phyloP scores from a whole-genome alignment of 53 echinoderm and acorn worm species.

The Paracentrotus lividus region DNA sequence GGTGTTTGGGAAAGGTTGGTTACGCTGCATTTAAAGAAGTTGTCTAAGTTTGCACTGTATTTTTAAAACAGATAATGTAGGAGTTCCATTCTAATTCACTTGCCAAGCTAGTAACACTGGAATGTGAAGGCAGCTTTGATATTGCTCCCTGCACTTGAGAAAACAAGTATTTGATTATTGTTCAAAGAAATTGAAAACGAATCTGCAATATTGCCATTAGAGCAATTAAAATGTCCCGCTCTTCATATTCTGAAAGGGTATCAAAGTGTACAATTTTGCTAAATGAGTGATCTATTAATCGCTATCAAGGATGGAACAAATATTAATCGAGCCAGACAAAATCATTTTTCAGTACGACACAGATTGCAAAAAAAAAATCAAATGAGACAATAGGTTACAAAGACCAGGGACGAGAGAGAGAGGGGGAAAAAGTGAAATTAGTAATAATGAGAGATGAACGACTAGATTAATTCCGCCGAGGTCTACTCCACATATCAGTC shows the following conservation, averaged over 20 bases:
- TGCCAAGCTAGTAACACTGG: neutral
- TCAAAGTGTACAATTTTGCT: neutral
- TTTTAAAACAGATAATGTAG: neutral
- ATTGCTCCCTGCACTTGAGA: neutral
- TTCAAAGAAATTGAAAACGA: conserved; percentile 24
- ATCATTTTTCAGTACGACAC: neutral
- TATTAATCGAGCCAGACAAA: neutral
- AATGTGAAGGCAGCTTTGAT: neutral
- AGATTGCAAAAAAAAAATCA: neutral
- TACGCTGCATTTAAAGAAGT: too few species aligned
- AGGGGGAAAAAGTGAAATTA: neutral
- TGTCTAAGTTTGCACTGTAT: too few species aligned
- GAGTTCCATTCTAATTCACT: neutral
- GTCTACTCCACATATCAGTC: neutral
- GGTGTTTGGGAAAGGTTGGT: too few species aligned
- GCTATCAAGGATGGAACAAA: conserved; percentile 3
- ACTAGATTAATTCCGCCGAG: conserved; percentile 3
- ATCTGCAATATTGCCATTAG: conserved; percentile 40
- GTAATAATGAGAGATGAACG: conserved; percentile 46
- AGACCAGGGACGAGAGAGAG: neutral
- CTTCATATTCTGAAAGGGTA: neutral
- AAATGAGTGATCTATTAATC: conserved; percentile 38
- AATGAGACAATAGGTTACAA: neutral
- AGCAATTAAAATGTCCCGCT: conserved; percentile 36
- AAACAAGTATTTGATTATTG: conserved; percentile 32